phyloP scores from a whole-genome alignment of 1,140 invertebrate species.

The Centruroides sculpturatus region DNA sequence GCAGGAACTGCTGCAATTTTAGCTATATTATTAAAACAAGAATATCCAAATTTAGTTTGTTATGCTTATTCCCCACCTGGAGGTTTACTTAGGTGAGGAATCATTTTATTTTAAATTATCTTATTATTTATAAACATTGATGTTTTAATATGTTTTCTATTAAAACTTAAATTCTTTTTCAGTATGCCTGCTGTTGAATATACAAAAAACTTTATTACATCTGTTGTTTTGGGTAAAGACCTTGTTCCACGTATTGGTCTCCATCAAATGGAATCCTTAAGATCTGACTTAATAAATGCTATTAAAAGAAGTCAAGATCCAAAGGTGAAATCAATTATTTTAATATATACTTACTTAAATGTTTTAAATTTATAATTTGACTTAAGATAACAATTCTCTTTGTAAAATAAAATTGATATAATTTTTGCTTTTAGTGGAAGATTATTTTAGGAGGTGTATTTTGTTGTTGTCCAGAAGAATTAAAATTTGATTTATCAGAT shows the following conservation, averaged over 20 bases:
- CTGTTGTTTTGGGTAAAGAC: conserved; percentile 84
- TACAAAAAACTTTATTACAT: conserved; percentile 73
- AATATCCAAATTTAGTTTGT: conserved; percentile 60
- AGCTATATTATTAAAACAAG: conserved; percentile 60
- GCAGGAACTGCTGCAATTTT: conserved; percentile 75
- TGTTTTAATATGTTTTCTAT: too few species aligned
- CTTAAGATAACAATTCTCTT: too few species aligned
- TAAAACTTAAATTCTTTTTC: not conserved
- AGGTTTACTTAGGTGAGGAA: conserved; percentile 50
- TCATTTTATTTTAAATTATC: not conserved
- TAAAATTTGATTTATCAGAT: conserved; percentile 1
- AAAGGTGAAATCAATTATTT: conserved; percentile 40
- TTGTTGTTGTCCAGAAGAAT: conserved; percentile 50
- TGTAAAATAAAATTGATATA: too few species aligned
- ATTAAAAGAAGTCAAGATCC: conserved; percentile 74
- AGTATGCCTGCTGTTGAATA: conserved; percentile 75
- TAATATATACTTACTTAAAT: not conserved
- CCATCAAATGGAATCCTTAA: conserved; percentile 71
- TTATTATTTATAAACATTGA: too few species aligned
- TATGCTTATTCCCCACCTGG: conserved; percentile 78
- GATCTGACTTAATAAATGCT: conserved; percentile 74
- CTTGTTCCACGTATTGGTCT: conserved; percentile 76
- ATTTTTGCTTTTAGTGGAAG: conserved; percentile 52
- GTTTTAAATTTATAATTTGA: too few species aligned
- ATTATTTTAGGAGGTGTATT: conserved; percentile 66